Conservation (phyloP, 2,797 vertebrate species). For the Esox masquinongy region DNA sequence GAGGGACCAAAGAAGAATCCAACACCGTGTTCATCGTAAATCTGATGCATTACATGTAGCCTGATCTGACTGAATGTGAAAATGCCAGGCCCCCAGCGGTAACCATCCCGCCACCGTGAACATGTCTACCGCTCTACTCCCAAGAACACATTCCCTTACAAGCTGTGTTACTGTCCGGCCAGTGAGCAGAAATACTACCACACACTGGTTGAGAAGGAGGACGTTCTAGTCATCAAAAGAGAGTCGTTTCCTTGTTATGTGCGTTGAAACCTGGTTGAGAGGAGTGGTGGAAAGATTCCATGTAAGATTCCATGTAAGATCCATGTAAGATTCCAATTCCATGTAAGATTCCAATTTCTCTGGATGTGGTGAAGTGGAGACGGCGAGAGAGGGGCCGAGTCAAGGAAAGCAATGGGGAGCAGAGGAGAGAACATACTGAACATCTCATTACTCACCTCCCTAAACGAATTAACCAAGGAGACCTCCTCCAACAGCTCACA, state of each 20-base stretch:
- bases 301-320: no score
- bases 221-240: background rate
- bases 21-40: background rate
- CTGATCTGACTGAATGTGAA: conserved; percentile 4
- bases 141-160: background rate
- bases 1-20: background rate
- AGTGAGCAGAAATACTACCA: background rate
- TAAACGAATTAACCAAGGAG: conserved; percentile 17
- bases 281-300: background rate
- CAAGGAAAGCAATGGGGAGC: background rate
- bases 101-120: background rate
- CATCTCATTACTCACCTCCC: conserved; percentile 20
- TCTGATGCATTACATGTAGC: background rate
- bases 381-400: background rate
- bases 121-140: background rate
- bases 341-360: no score
- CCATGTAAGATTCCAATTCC: no score
- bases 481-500: background rate
- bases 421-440: conserved; percentile 7
- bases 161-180: background rate
- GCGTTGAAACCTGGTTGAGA: background rate
- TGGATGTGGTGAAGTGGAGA: background rate
- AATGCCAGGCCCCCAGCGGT: no score
- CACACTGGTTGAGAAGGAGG: background rate
- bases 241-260: background rate